Evolutionary conservation across 92 coral and sea anemone genomes (phyloP).

Genomic region (Nematostella vectensis): DNA sequence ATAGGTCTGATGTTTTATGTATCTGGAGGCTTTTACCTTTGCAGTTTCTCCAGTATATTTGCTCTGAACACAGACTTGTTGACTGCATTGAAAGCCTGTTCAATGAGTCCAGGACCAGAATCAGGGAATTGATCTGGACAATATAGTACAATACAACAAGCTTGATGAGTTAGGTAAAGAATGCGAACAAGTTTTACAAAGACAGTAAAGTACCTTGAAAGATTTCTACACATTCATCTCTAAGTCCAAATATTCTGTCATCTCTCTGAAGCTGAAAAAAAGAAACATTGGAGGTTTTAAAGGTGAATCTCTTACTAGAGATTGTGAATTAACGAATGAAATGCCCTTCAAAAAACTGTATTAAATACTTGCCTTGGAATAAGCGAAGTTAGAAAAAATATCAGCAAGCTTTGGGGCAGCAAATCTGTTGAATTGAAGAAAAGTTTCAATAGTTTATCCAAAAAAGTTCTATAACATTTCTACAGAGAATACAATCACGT

Average conservation of each 20-base stretch:
- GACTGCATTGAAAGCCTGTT: slow-evolving; percentile 42
- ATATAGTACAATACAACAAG: too few species aligned
- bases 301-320: too few species aligned
- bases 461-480: too few species aligned
- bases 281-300: too few species aligned
- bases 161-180: too few species aligned
- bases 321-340: too few species aligned
- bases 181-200: too few species aligned
- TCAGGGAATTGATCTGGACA: slow-evolving; percentile 58
- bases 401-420: slow-evolving; percentile 52
- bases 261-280: slow-evolving; percentile 96
- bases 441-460: too few species aligned
- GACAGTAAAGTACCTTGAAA: slow-evolving; percentile 81
- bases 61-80: slow-evolving; percentile 54
- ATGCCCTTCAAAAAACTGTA: too few species aligned
- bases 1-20: not conserved
- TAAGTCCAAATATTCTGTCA: slow-evolving; percentile 55
- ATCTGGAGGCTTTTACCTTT: slow-evolving; percentile 67
- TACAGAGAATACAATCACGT: too few species aligned
- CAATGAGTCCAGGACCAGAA: slow-evolving; percentile 26
- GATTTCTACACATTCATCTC: slow-evolving; percentile 43
- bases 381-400: slow-evolving; percentile 71
- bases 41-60: slow-evolving; percentile 55
- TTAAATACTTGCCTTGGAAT: slow-evolving; percentile 79
- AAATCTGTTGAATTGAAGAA: slow-evolving; percentile 38